Percentiles rank a stretch among this genome's conserved stretches.
Evolutionary conservation across 2,113 vertebrate species (phyloP).

Genomic region (Todiramphus chloris): DNA sequence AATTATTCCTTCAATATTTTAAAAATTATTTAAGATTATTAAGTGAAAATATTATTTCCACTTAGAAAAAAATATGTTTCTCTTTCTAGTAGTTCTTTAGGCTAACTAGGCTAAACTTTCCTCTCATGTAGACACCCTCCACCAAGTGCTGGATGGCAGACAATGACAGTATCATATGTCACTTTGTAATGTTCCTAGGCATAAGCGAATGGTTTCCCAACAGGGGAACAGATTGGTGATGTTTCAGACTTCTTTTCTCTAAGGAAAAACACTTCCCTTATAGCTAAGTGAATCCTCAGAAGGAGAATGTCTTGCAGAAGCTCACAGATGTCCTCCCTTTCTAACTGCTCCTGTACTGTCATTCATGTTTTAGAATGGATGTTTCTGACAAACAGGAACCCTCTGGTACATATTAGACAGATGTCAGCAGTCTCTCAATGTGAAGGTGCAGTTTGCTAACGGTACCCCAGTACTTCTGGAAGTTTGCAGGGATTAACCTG

Average conservation of each 20-base stretch:
- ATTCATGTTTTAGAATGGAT: background rate
- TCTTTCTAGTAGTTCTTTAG: background rate
- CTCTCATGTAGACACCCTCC: background rate
- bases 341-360: background rate
- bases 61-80: background rate
- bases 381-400: background rate
- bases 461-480: background rate
- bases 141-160: constrained; percentile 2
- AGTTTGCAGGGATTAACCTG: background rate
- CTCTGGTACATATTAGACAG: background rate
- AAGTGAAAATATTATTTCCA: background rate
- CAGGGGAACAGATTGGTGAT: constrained; percentile 21
- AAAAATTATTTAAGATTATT: background rate
- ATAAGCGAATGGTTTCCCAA: constrained; percentile 23
- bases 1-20: constrained; percentile 9
- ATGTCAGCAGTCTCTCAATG: background rate
- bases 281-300: background rate
- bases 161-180: constrained; percentile 34
- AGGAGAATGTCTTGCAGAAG: background rate
- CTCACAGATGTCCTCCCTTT: background rate
- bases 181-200: background rate
- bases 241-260: background rate
- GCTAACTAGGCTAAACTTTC: background rate
- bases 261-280: background rate
- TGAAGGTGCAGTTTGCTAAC: background rate